Base-by-base conservation (phyloP, 1,140 invertebrate species). In the Panulirus ornatus region DNA sequence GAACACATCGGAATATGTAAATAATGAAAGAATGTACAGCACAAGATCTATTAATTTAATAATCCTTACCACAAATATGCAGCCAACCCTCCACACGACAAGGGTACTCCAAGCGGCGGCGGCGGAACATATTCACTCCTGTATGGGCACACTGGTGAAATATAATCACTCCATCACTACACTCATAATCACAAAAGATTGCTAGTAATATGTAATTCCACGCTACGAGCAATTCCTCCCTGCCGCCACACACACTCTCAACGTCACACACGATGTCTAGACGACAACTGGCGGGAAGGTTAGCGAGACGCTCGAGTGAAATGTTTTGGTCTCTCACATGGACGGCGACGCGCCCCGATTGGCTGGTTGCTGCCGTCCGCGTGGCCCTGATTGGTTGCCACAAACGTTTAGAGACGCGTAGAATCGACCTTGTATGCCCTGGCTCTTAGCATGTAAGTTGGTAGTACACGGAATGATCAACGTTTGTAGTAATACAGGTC, bases 81-180 rank as follows among this genome's bases (percentile, higher is more conserved):
- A 85, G 70, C 83, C 83, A 85, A n/a, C 83, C 83, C 30, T 85
- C 83, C 83, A 85, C 83, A 22, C 83, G 63, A 42, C 83, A 85
- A 9, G 83, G 83, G 70, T 70, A 85, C 70, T 85, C 83, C 83
- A 85, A 30, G 70, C 83, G 83, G 30, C 83, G 83, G 42, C 40
- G 66, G n/a, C 83, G 83, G 70, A 85, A 85, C 83, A 85, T 85
- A 51, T 16, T 85, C 2, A 73, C 63, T 75, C 83, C 36, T 44
- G 19, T 42, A 19, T 40, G 42, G 22, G 27, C 70, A 47, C 40
- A 47, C 42, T 30, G 34, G 9, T 8, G n/a, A 27, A 19, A 47
- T 30, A n/a, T n/a, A 51, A 19, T 36, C 66, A 51, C 70, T 51
- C 34, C 58, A 85, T 44, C 42, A 73, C 83, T 14, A 11, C 30